Percentiles rank a stretch among this genome's conserved stretches.
phyloP scores from a whole-genome alignment of 2,113 vertebrate genomes.

The Xiphias gladius region DNA sequence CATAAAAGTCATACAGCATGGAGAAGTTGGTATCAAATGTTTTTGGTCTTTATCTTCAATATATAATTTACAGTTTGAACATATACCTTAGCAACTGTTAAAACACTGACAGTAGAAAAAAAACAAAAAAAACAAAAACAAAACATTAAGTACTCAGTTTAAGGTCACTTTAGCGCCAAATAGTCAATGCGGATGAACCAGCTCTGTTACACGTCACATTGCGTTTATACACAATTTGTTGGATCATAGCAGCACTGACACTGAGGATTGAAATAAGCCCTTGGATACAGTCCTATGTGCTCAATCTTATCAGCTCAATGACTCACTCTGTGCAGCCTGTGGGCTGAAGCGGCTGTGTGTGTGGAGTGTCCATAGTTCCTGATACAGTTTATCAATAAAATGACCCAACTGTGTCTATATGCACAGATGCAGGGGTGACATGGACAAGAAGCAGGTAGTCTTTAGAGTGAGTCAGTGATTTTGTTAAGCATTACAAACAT shows the following conservation, averaged over 20 bases:
- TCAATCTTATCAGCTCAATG: conserved; percentile 32
- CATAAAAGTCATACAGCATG: conserved; percentile 53
- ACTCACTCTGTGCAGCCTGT: conserved; percentile 28
- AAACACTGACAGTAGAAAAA: conserved; percentile 23
- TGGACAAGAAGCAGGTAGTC: conserved; percentile 1
- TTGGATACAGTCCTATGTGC: conserved; percentile 42
- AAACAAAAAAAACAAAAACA: background rate
- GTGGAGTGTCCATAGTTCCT: conserved; percentile 42
- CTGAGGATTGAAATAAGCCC: conserved; percentile 46
- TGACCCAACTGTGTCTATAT: conserved; percentile 45
- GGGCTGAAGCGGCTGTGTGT: background rate
- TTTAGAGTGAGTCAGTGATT: conserved; percentile 7
- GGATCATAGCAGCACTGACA: conserved; percentile 41
- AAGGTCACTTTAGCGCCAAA: conserved; percentile 78
- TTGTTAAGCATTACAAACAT: conserved; percentile 8
- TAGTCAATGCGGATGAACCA: conserved; percentile 36
- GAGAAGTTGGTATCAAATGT: conserved; percentile 52
- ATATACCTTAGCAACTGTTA: conserved; percentile 19
- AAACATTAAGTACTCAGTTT: conserved; percentile 36
- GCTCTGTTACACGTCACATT: conserved; percentile 21
- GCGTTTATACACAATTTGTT: conserved; percentile 42
- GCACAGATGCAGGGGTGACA: background rate
- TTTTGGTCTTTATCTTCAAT: conserved; percentile 61
- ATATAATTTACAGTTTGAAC: conserved; percentile 58
- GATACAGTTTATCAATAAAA: conserved; percentile 48